Evolutionary conservation across 2,888 invertebrate genomes (phyloP).

Genomic region (Cheilosia grossa): DNA sequence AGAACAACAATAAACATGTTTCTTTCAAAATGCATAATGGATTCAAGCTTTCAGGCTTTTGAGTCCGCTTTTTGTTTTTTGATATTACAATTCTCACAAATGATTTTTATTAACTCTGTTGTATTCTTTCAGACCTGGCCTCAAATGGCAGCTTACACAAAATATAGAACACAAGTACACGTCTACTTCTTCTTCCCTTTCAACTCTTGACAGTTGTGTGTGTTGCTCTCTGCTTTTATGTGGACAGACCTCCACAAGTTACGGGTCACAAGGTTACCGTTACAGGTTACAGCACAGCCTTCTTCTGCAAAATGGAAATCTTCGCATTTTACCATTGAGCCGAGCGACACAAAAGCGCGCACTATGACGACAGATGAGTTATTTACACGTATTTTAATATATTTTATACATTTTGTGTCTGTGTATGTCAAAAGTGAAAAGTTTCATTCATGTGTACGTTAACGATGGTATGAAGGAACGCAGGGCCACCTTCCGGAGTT

Average conservation of each 20-base stretch:
- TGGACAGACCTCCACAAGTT: constrained; percentile 21
- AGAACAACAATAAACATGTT: constrained; percentile 21
- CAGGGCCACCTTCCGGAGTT: background rate
- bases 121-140: constrained; percentile 74
- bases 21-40: constrained; percentile 42
- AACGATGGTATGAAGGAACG: background rate
- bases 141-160: constrained; percentile 16
- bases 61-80: constrained; percentile 62
- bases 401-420: constrained; percentile 33
- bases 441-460: constrained; percentile 8
- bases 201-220: background rate
- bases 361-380: constrained; percentile 55
- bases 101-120: constrained; percentile 62
- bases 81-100: constrained; percentile 27
- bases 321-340: constrained; percentile 17
- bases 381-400: constrained; percentile 7
- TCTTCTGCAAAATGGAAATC: constrained; percentile 15
- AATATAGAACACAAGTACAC: background rate
- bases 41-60: constrained; percentile 67
- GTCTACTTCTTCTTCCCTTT: constrained; percentile 1
- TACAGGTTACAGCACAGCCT: background rate
- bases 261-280: constrained; percentile 19
- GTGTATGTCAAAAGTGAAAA: constrained; percentile 45
- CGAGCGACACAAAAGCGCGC: constrained; percentile 30
- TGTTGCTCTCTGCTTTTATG: constrained; percentile 8